Evolutionary conservation across 2,113 vertebrate genomes (phyloP), one percentile per base, ranked within the genome.

Genomic region (Campylomormyrus numenius): DNA sequence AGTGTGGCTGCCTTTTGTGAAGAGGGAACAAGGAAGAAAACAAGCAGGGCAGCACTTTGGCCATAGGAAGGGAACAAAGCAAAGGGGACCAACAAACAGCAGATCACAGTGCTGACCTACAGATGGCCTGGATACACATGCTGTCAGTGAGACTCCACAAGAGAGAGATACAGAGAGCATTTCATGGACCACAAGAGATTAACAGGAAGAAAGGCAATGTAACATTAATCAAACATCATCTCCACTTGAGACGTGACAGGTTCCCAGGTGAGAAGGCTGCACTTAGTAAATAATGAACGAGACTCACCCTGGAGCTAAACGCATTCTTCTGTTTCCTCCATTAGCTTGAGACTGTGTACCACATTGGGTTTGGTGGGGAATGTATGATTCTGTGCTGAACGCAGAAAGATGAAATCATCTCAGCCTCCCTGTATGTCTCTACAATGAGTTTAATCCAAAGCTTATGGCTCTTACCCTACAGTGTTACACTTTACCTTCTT

Each of bases 221-320:
- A 87, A 87, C 31, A 56, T 52, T 87, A 87, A 53, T 87, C 49
- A 53, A 87, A 87, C n/a, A 52, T 53, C 49, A 53, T 27, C 31
- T 39, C 19, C 86, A 53, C 86, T 87, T 87, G 48, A 87, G 49
- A 87, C 50, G n/a, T 53, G 50, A 87, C 86, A 27, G 49, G 56
- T 31, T 27, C 86, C 27, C 50, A 39, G 86, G 49, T 52, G 86
- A 87, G 86, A 87, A 56, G 49, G 17, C 86, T 42, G 50, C 27
- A 87, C 86, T 24, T 19, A 11, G 86, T 39, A 52, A 53, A 31
- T 87, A 53, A 87, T 87, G 50, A 87, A 52, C 17, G 31, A 53
- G 19, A 56, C 49, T 85, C 7, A 49, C 46, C 42, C 42, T 21
- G n/a, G 86, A 56, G 49, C 19, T 49, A 11, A 27, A 85, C 7